Base-by-base conservation (phyloP, 2,888 invertebrate genomes). In the Acronicta psi region DNA sequence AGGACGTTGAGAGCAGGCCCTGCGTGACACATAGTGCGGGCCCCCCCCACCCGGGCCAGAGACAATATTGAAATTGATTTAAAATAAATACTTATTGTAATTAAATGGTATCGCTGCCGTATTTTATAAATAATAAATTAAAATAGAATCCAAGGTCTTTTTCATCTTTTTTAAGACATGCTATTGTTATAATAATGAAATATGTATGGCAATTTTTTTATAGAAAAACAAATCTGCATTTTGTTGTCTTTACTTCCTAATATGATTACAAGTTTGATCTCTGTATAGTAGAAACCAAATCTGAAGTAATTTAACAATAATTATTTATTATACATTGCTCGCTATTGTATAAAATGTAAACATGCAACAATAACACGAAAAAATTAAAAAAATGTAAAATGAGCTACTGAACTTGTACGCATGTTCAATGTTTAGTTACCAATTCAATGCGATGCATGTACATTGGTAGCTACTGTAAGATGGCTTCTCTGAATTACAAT, bases 41-140 rank as follows among this genome's bases (percentile, higher is more conserved):
- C 86, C 86, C 67, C 23, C 9, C 72, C 81, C 86, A 87, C 69
- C 88, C 69, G 88, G 89, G 89, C 86, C 88, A 92, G 90, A 92
- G 93, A 94, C 94, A 88, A 91, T 93, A 93, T 93, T 92, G 88
- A 93, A 93, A 93, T 93, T 93, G 90, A 91, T 91, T 91, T 91
- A 88, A 90, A 90, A 89, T 90, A 90, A 91, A 92, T 91, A 92
- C 91, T 90, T 91, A 93, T 90, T 92, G 90, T 93, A 92, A 93
- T 92, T 87, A 90, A 90, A 92, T 88, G 91, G 89, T 92, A 92
- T 88, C 75, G 93, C 92, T 90, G 93, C 93, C 92, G 91, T 93
- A 91, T 93, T 91, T 91, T 92, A 92, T 93, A 92, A 93, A 92
- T 89, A 90, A 85, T 88, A 85, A 88, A 88, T 91, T 92, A 89